These are phyloP conservation scores for Heliangelus exortis DNA, from an alignment of 2,797 vertebrate species.

Conservation along the genomic window DNA sequence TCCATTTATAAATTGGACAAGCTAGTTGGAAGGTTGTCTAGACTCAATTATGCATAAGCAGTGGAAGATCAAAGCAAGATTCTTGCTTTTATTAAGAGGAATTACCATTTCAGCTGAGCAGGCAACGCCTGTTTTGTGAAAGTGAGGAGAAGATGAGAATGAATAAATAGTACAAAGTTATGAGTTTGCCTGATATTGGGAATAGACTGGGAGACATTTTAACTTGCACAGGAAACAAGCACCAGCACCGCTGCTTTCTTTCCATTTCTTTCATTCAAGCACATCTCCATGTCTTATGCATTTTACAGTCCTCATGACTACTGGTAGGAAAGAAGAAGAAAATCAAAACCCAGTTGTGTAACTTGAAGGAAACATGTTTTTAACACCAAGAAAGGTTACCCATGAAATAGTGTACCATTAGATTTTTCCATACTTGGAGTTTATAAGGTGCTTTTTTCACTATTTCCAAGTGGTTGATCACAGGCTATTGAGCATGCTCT, in stretches of 20 bases:
- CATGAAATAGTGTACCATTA: neutral
- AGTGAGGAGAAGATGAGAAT: neutral
- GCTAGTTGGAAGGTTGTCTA: constrained; percentile 50
- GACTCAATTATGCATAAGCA: constrained; percentile 50
- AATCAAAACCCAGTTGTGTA: neutral
- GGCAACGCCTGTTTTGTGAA: neutral
- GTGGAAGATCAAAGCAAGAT: constrained; percentile 65
- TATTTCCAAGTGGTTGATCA: neutral
- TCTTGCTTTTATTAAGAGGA: constrained; percentile 27
- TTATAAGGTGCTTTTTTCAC: neutral
- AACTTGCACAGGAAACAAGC: neutral
- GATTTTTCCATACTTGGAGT: neutral
- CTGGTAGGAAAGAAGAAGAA: neutral
- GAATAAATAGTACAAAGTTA: neutral
- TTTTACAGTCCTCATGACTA: accelerated
- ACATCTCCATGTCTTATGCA: neutral
- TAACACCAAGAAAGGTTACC: neutral
- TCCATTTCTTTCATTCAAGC: neutral
- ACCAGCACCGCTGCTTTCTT: neutral
- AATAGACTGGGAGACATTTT: neutral
- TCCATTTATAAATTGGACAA: constrained; percentile 67
- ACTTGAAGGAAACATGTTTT: neutral
- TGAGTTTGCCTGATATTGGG: neutral
- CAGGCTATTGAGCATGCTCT: neutral
- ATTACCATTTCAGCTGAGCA: neutral